phyloP scores from a whole-genome alignment of 2,797 vertebrate genomes.

The Parauchenoglanis punctatus region DNA sequence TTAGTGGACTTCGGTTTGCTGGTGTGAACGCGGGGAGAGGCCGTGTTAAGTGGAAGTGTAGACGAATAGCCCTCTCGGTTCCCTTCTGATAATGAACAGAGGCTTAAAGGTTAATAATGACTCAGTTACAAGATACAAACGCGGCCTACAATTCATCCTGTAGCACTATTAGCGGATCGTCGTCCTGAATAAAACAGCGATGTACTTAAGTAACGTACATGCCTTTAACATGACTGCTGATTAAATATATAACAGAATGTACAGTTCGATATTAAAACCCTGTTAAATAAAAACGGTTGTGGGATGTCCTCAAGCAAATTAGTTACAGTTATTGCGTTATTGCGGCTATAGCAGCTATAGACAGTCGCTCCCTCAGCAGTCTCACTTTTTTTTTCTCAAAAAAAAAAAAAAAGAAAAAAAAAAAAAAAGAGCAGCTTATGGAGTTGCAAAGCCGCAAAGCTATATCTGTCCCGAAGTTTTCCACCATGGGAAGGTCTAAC shows the following conservation, averaged over 20 bases:
- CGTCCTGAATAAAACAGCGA: no score
- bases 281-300: background rate
- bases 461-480: background rate
- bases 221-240: background rate
- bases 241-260: background rate
- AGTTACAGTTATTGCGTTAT: background rate
- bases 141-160: background rate
- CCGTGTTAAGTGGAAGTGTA: background rate
- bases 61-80: background rate
- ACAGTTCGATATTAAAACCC: background rate
- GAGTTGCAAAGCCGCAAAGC: no score
- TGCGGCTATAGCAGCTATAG: background rate
- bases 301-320: background rate
- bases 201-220: background rate
- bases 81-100: conserved; percentile 5
- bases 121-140: background rate
- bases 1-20: background rate
- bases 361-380: background rate
- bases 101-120: background rate
- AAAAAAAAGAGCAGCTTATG: background rate
- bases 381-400: background rate
- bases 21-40: background rate
- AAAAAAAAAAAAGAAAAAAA: background rate
- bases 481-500: background rate
- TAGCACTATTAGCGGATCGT: background rate